These are phyloP conservation scores for Montipora efflorescens DNA, from an alignment of 64 coral and sea anemone species.

Conservation along the genomic window DNA sequence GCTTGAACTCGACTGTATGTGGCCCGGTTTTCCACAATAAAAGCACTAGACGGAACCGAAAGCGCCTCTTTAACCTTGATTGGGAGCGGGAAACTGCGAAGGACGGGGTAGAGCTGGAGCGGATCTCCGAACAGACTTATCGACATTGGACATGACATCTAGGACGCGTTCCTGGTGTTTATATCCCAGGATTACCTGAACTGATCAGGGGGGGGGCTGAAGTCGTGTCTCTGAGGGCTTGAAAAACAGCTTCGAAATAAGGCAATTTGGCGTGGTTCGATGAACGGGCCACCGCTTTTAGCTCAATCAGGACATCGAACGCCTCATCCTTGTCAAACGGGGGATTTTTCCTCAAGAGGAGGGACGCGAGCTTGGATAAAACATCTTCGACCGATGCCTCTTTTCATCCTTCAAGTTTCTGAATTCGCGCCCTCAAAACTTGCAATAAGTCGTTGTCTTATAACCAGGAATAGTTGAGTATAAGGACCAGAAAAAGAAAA, in stretches of 20 bases:
- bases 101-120: neutral
- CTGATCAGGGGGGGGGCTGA: neutral
- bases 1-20: slow-evolving; percentile 1
- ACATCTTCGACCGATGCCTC: slow-evolving; percentile 14
- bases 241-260: slow-evolving; percentile 7
- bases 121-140: slow-evolving; percentile 34
- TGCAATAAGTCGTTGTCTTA: neutral
- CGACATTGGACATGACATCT: slow-evolving; percentile 26
- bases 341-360: neutral
- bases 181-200: slow-evolving; percentile 26
- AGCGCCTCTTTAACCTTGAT: slow-evolving; percentile 11
- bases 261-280: slow-evolving; percentile 6
- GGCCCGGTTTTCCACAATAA: slow-evolving; percentile 7
- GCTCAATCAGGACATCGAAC: slow-evolving; percentile 5
- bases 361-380: neutral
- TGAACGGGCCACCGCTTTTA: neutral
- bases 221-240: slow-evolving; percentile 9
- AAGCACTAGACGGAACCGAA: neutral
- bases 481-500: neutral
- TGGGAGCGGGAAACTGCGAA: neutral
- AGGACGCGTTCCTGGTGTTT: slow-evolving; percentile 31
- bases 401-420: neutral
- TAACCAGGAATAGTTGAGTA: neutral
- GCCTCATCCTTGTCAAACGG: slow-evolving; percentile 1
- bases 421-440: neutral